Conservation (phyloP, 1,140 invertebrate species). For the Archivesica marissinica region DNA sequence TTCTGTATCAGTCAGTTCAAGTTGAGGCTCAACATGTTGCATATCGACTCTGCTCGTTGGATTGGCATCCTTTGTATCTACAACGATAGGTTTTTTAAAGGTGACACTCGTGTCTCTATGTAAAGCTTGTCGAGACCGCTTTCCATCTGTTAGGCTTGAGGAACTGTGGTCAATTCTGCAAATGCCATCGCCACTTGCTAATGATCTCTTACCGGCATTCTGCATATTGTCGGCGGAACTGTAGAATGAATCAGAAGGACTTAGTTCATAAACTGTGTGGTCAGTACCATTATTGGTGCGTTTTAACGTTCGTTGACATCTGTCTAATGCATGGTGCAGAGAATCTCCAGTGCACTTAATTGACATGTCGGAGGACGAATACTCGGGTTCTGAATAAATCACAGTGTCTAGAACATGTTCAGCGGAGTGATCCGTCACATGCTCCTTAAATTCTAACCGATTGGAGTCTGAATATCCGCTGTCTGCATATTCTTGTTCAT, state of each 20-base stretch:
- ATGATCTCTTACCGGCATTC: not conserved
- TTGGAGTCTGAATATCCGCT: conserved; percentile 31
- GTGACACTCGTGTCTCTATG: conserved; percentile 46
- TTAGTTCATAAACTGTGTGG: conserved; percentile 57
- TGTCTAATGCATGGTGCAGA: conserved; percentile 30
- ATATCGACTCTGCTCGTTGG: not conserved
- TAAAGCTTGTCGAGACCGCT: conserved; percentile 28
- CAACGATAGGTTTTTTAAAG: conserved; percentile 36
- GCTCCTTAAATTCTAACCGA: conserved; percentile 39
- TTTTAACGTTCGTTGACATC: conserved; percentile 53
- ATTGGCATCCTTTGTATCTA: not conserved
- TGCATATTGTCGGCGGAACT: conserved; percentile 55
- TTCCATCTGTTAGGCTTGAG: conserved; percentile 39
- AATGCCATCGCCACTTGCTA: conserved; percentile 30
- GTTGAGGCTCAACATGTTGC: not conserved
- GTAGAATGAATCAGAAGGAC: conserved; percentile 58
- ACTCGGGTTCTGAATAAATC: conserved; percentile 58
- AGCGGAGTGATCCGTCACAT: conserved; percentile 3
- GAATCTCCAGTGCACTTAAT: conserved; percentile 33
- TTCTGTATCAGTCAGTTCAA: conserved; percentile 18
- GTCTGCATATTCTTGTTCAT: conserved; percentile 13
- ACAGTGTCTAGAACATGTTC: conserved; percentile 27
- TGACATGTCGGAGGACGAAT: conserved; percentile 48
- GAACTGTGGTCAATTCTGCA: conserved; percentile 35
- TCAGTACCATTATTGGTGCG: conserved; percentile 49